Percentiles rank a stretch among this genome's conserved stretches.
Conservation (phyloP, 2,113 vertebrate species). For the Raphicerus campestris region DNA sequence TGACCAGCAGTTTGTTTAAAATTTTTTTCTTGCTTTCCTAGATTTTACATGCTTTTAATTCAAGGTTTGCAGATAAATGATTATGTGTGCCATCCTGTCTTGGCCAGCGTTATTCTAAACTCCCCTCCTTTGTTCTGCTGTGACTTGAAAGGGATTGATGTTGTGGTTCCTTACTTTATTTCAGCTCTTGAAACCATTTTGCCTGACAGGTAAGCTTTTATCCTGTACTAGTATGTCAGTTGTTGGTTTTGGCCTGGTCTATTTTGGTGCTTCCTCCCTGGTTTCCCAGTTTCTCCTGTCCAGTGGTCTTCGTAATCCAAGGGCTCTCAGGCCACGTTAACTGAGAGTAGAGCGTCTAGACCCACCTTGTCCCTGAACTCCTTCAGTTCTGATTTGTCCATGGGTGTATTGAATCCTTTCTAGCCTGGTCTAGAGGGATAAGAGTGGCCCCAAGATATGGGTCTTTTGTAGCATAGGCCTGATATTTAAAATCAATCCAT, state of each 20-base stretch:
- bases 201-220: constrained; percentile 90
- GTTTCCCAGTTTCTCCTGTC: constrained; percentile 5
- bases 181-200: constrained; percentile 96
- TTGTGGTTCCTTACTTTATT: constrained; percentile 97
- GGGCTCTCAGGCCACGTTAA: not conserved
- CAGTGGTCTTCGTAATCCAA: not conserved
- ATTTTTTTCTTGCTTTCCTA: constrained; percentile 82
- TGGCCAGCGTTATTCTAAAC: constrained; percentile 96
- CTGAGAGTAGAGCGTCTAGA: not conserved
- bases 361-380: not conserved
- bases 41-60: constrained; percentile 99
- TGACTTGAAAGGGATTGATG: constrained; percentile 96
- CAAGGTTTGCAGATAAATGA: constrained; percentile 97
- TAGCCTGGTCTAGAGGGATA: not conserved
- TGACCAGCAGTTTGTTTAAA: constrained; percentile 71
- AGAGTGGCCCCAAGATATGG: not conserved
- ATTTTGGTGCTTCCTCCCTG: not conserved
- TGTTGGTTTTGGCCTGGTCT: constrained; percentile 32
- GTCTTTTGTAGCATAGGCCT: not conserved
- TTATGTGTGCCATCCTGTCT: constrained; percentile 93
- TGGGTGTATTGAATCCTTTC: constrained; percentile 3
- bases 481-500: not conserved
- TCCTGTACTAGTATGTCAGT: constrained; percentile 17
- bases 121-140: constrained; percentile 96
- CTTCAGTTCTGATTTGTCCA: not conserved